Conservation (phyloP, 2,888 invertebrate genomes). For the Acrobasis repandana region DNA sequence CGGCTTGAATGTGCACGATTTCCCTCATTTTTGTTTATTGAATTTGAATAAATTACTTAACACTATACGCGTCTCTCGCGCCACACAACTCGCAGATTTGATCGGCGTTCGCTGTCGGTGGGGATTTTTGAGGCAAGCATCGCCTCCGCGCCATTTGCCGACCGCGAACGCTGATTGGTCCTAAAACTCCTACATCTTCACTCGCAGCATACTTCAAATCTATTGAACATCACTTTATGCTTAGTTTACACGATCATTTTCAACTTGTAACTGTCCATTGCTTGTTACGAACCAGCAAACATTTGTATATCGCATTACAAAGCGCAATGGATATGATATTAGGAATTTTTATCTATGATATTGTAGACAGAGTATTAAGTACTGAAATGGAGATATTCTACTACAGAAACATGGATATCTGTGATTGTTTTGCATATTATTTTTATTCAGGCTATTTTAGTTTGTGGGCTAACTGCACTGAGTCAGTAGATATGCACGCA, state of each 20-base stretch:
- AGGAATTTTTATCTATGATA: not conserved
- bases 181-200: conserved; percentile 38
- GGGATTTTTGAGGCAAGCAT: conserved; percentile 74
- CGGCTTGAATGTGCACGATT: conserved; percentile 92
- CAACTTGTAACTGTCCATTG: not conserved
- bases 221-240: conserved; percentile 46
- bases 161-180: conserved; percentile 61
- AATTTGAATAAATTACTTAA: conserved; percentile 70
- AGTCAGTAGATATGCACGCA: not conserved
- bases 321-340: not conserved
- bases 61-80: conserved; percentile 75
- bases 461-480: conserved; percentile 8
- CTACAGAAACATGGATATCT: conserved; percentile 47
- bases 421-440: conserved; percentile 36
- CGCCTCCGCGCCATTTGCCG: conserved; percentile 71
- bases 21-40: conserved; percentile 87
- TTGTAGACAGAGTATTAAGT: not conserved
- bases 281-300: not conserved
- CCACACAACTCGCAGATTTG: conserved; percentile 74
- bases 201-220: conserved; percentile 58
- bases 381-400: conserved; percentile 51
- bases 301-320: not conserved
- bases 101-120: conserved; percentile 56
- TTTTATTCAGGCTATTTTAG: conserved; percentile 30
- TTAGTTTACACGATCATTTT: conserved; percentile 23